phyloP scores from a whole-genome alignment of 2,888 invertebrate genomes.

The Sepioteuthis lessoniana region DNA sequence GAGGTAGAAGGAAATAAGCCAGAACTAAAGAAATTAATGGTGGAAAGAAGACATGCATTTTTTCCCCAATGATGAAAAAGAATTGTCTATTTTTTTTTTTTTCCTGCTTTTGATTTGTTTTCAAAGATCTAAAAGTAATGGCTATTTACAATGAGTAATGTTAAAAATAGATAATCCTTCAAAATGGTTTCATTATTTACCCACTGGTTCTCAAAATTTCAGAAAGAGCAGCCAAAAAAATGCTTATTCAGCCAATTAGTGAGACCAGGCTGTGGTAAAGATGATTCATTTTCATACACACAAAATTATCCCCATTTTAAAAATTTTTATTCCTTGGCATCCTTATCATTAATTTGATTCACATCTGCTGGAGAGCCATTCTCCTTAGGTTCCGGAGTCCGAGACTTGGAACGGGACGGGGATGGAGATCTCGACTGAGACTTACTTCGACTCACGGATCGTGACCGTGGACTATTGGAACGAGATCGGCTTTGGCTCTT shows the following conservation, averaged over 20 bases:
- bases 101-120: background rate
- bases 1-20: background rate
- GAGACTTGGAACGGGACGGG: conserved; percentile 48
- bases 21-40: conserved; percentile 5
- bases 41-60: conserved; percentile 12
- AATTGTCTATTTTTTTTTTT: background rate
- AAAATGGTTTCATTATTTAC: background rate
- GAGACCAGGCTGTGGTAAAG: too few relatives aligned
- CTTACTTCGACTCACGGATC: conserved; percentile 45
- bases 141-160: conserved; percentile 45
- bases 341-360: conserved; percentile 40
- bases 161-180: conserved; percentile 21
- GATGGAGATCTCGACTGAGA: conserved; percentile 48
- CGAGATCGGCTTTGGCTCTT: conserved; percentile 43
- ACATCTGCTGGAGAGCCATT: conserved; percentile 46
- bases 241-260: too few relatives aligned
- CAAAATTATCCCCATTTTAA: too few relatives aligned
- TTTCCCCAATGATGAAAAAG: background rate
- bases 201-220: background rate
- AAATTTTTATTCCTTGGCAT: background rate
- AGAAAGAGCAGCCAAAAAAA: background rate
- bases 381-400: conserved; percentile 44
- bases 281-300: too few relatives aligned
- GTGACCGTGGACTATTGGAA: conserved; percentile 35
- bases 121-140: conserved; percentile 38